phyloP scores from a whole-genome alignment of 2,797 vertebrate genomes.

The Sebastolobus alascanus region DNA sequence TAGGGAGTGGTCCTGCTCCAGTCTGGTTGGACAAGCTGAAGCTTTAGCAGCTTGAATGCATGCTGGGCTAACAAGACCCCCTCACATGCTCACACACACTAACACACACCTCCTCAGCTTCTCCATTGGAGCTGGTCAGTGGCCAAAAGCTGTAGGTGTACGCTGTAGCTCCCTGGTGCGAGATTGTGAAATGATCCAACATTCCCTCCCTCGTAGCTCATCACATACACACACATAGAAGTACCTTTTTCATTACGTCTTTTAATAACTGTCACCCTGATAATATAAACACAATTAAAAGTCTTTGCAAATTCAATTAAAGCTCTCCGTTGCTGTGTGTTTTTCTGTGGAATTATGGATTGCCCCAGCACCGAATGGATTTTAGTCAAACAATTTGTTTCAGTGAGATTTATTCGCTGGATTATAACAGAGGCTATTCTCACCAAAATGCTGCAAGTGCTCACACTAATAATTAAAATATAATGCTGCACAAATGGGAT shows the following conservation, averaged over 20 bases:
- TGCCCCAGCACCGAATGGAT: neutral
- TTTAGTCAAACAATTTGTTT: slow-evolving; percentile 27
- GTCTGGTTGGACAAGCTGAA: slow-evolving; percentile 10
- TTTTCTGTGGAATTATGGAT: slow-evolving; percentile 15
- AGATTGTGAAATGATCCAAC: neutral
- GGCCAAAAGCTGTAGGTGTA: slow-evolving; percentile 39
- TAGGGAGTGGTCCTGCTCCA: no score
- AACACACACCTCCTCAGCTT: slow-evolving; percentile 6
- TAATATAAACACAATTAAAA: slow-evolving; percentile 19
- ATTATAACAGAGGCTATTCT: neutral
- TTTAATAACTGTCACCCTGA: neutral
- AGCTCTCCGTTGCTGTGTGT: slow-evolving; percentile 9
- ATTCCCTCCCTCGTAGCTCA: neutral
- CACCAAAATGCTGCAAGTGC: neutral
- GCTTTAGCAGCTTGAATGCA: slow-evolving; percentile 14
- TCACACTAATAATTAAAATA: neutral
- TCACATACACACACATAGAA: neutral
- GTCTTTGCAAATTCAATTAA: slow-evolving; percentile 23
- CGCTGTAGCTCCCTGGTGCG: no score
- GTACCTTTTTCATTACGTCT: neutral
- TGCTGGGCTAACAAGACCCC: slow-evolving; percentile 5
- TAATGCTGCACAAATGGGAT: neutral
- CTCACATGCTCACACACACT: neutral
- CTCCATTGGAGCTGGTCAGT: slow-evolving; percentile 13
- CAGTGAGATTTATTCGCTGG: slow-evolving; percentile 7